Evolutionary conservation across 2,888 invertebrate species (phyloP).

Genomic region (Archaeoteleia sp.): DNA sequence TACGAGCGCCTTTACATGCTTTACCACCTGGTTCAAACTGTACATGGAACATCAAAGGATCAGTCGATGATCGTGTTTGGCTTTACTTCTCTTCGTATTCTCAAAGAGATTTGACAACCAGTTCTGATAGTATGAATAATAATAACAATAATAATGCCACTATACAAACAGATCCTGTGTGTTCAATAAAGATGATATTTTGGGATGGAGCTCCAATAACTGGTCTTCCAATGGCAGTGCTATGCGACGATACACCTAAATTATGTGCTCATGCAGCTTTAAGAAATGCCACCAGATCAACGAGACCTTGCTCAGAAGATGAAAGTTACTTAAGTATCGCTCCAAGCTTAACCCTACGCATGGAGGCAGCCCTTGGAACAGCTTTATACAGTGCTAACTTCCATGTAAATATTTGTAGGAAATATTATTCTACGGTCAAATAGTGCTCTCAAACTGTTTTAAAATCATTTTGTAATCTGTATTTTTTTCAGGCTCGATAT

Average conservation of each 20-base stretch:
- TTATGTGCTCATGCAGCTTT: conserved; percentile 89
- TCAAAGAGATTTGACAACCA: conserved; percentile 81
- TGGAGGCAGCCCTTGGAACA: conserved; percentile 77
- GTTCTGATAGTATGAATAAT: conserved; percentile 18
- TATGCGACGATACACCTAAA: conserved; percentile 81
- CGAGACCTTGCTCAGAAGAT: conserved; percentile 85
- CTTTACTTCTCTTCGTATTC: conserved; percentile 90
- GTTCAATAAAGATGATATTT: conserved; percentile 67
- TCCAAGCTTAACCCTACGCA: conserved; percentile 67
- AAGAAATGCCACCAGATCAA: conserved; percentile 83
- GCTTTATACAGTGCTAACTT: conserved; percentile 83
- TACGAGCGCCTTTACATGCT: conserved; percentile 88
- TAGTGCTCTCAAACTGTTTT: too few relatives aligned
- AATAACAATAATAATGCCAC: conserved; percentile 60
- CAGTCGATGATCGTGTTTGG: conserved; percentile 88
- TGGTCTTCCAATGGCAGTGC: conserved; percentile 65
- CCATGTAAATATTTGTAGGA: conserved; percentile 60
- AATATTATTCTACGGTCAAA: too few relatives aligned
- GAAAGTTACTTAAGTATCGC: conserved; percentile 85
- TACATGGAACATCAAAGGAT: conserved; percentile 89
- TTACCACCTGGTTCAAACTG: conserved; percentile 91
- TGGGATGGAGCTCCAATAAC: conserved; percentile 69
- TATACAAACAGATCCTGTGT: conserved; percentile 59
- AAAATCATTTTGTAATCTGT: not conserved
- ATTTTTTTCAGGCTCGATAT: conserved; percentile 77